Evolutionary conservation across 1,140 invertebrate species (phyloP).

Genomic region (Tetranychus cinnabarinus): DNA sequence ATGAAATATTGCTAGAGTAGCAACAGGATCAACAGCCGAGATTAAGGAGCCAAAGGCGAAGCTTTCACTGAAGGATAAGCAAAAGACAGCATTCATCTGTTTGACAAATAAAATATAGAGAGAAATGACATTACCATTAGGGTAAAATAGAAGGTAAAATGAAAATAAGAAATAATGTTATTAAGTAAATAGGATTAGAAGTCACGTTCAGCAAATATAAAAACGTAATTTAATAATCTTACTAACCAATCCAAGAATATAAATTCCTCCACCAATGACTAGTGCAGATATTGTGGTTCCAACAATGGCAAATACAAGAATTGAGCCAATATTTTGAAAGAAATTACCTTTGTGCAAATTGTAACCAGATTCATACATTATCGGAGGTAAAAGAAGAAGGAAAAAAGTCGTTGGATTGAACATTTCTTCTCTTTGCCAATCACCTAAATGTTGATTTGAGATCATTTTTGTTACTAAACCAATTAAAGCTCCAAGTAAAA

Average conservation of each 20-base stretch:
- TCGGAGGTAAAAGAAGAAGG: constrained; percentile 81
- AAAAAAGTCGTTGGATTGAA: constrained; percentile 95
- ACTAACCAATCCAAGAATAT: constrained; percentile 53
- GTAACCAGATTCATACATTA: constrained; percentile 96
- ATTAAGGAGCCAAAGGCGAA: constrained; percentile 95
- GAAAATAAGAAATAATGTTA: background rate
- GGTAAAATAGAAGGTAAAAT: background rate
- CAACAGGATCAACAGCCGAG: constrained; percentile 95
- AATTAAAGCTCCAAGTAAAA: constrained; percentile 70
- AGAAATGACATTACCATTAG: too few species aligned
- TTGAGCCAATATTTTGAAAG: constrained; percentile 86
- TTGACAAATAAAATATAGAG: too few species aligned
- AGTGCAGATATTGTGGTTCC: constrained; percentile 87
- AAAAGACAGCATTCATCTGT: constrained; percentile 48
- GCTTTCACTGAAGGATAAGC: constrained; percentile 75
- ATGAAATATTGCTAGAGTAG: constrained; percentile 93
- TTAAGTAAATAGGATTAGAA: background rate
- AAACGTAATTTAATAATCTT: background rate
- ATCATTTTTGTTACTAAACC: constrained; percentile 72
- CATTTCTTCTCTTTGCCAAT: constrained; percentile 86
- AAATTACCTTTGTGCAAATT: constrained; percentile 96
- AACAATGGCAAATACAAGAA: constrained; percentile 73
- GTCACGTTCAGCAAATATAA: background rate
- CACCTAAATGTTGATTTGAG: constrained; percentile 57
- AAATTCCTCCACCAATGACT: constrained; percentile 78